These are phyloP conservation scores for Pyralis farinalis DNA, from an alignment of 2,888 invertebrate species.

Conservation along the genomic window DNA sequence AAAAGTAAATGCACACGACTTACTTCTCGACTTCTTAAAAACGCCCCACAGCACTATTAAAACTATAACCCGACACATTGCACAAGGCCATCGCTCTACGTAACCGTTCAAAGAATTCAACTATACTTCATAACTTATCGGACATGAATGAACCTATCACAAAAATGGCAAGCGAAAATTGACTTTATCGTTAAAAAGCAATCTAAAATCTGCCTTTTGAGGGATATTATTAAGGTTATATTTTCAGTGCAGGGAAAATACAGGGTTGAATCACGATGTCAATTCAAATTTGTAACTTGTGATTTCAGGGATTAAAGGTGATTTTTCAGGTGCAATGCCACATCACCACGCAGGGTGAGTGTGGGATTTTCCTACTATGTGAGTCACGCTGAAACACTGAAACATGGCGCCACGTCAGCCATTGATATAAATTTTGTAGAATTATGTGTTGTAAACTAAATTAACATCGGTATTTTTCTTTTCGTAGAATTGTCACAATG, in stretches of 20 bases:
- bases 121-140: neutral
- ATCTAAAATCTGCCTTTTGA: neutral
- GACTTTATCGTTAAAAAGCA: neutral
- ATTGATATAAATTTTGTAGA: conserved; percentile 2
- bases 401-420: conserved; percentile 5
- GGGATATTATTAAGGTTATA: conserved; percentile 4
- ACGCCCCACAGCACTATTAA: conserved; percentile 25
- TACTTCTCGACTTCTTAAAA: conserved; percentile 22
- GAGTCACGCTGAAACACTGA: conserved; percentile 5
- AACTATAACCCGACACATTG: conserved; percentile 37
- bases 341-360: neutral
- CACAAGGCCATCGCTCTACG: conserved; percentile 16
- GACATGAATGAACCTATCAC: neutral
- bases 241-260: neutral
- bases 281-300: too few relatives aligned
- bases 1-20: too few relatives aligned
- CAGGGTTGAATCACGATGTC: too few relatives aligned
- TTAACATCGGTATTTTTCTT: too few relatives aligned
- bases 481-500: too few relatives aligned
- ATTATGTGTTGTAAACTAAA: too few relatives aligned
- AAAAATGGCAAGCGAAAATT: neutral
- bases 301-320: too few relatives aligned
- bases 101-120: neutral
- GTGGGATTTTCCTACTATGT: conserved; percentile 3
- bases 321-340: neutral